Conservation (phyloP, 2,797 vertebrate genomes). For the Onychomys arenicola region DNA sequence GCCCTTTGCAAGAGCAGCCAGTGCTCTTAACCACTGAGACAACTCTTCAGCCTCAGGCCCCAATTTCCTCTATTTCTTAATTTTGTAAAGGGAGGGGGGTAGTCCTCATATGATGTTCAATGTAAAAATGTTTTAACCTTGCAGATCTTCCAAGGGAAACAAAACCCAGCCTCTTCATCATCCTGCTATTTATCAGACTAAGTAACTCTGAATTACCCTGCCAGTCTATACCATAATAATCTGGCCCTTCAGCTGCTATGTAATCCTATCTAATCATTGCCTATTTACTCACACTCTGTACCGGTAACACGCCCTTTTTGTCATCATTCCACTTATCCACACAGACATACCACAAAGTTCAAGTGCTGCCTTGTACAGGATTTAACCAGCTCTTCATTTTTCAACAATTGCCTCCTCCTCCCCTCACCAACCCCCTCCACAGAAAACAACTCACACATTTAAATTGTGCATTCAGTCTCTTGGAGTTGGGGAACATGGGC, state of each 20-base stretch:
- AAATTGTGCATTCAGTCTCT: background rate
- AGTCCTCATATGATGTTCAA: background rate
- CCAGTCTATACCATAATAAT: background rate
- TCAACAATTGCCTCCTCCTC: background rate
- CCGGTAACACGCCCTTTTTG: background rate
- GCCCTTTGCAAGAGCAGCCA: background rate
- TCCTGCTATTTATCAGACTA: background rate
- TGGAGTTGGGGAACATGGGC: background rate
- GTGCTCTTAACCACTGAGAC: background rate
- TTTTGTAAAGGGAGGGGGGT: background rate
- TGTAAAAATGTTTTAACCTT: constrained; percentile 1
- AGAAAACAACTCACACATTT: background rate
- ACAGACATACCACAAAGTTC: background rate
- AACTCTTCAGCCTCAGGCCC: background rate
- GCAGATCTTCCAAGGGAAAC: background rate
- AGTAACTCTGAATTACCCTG: constrained; percentile 56
- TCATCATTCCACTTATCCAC: background rate
- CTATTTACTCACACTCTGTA: background rate
- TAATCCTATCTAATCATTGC: background rate
- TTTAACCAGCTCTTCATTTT: background rate
- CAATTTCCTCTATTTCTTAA: background rate
- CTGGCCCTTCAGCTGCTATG: background rate
- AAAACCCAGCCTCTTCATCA: background rate
- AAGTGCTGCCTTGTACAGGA: background rate
- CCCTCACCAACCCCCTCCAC: too few relatives aligned